These are phyloP conservation scores for Tenodera sinensis DNA, from an alignment of 2,888 invertebrate genomes.

Conservation along the genomic window DNA sequence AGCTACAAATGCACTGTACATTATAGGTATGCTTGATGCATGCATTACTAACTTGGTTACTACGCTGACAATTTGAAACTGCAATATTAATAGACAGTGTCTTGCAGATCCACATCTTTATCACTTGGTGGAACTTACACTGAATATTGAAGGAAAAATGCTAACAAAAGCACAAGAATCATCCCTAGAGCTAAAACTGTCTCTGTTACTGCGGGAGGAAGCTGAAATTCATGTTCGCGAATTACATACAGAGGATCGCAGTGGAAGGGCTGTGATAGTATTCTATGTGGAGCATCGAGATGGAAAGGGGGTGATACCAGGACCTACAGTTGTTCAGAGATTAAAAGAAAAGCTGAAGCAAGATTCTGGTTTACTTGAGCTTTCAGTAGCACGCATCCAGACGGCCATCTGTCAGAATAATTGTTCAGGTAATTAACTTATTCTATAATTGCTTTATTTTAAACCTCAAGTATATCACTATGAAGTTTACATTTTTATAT, in stretches of 20 bases:
- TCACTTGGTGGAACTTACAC: constrained; percentile 75
- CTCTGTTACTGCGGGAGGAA: constrained; percentile 72
- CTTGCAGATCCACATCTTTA: constrained; percentile 63
- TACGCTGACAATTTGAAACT: neutral
- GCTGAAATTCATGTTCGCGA: constrained; percentile 56
- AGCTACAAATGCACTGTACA: too few species aligned
- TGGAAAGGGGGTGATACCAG: constrained; percentile 49
- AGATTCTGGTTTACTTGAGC: constrained; percentile 66
- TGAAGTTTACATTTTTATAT: neutral
- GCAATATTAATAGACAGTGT: neutral
- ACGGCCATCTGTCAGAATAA: constrained; percentile 86
- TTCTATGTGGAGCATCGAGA: constrained; percentile 64
- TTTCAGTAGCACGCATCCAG: constrained; percentile 73
- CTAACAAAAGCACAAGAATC: constrained; percentile 69
- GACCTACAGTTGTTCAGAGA: constrained; percentile 61
- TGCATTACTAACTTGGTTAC: too few species aligned
- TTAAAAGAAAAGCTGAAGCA: constrained; percentile 65
- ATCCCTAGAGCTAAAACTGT: constrained; percentile 74
- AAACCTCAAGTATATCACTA: neutral
- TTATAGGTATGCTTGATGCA: too few species aligned
- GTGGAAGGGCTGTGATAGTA: constrained; percentile 61
- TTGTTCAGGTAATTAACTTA: constrained; percentile 63
- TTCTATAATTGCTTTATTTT: neutral
- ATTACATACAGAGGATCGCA: constrained; percentile 55
- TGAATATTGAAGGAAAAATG: constrained; percentile 68